Conservation (phyloP, 2,888 invertebrate genomes). For the Linnaemya tessellans region DNA sequence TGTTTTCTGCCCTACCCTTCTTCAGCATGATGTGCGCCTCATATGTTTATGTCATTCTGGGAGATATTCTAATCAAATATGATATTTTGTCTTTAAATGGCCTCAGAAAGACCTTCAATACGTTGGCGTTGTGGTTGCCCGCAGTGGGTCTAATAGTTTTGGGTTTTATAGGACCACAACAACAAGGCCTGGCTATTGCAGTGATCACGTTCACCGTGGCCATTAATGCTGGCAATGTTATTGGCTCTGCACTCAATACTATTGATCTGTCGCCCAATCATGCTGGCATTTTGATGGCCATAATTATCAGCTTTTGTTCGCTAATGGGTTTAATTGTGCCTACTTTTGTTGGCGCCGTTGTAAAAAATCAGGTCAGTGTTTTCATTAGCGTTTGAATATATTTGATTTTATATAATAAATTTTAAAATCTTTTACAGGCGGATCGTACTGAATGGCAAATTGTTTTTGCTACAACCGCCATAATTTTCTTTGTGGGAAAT, state of each 20-base stretch:
- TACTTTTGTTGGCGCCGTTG: conserved; percentile 85
- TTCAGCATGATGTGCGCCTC: conserved; percentile 84
- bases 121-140: conserved; percentile 84
- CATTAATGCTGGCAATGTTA: conserved; percentile 85
- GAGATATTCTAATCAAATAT: conserved; percentile 82
- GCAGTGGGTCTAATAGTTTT: conserved; percentile 85
- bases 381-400: not conserved
- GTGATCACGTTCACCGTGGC: conserved; percentile 85
- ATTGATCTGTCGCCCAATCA: conserved; percentile 89
- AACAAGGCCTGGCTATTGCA: conserved; percentile 82
- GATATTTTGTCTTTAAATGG: conserved; percentile 80
- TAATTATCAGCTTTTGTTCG: conserved; percentile 87
- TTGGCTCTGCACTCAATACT: conserved; percentile 87
- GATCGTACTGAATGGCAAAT: conserved; percentile 84
- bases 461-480: conserved; percentile 85
- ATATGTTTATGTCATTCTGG: conserved; percentile 83
- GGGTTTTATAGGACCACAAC: conserved; percentile 82
- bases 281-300: conserved; percentile 88
- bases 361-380: conserved; percentile 84
- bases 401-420: not conserved
- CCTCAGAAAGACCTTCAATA: conserved; percentile 78
- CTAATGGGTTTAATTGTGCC: conserved; percentile 87
- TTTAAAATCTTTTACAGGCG: conserved; percentile 71
- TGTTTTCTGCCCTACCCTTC: conserved; percentile 85
- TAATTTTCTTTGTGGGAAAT: conserved; percentile 84